Conservation (phyloP, 2,113 vertebrate genomes). For the Phaethornis superciliosus region DNA sequence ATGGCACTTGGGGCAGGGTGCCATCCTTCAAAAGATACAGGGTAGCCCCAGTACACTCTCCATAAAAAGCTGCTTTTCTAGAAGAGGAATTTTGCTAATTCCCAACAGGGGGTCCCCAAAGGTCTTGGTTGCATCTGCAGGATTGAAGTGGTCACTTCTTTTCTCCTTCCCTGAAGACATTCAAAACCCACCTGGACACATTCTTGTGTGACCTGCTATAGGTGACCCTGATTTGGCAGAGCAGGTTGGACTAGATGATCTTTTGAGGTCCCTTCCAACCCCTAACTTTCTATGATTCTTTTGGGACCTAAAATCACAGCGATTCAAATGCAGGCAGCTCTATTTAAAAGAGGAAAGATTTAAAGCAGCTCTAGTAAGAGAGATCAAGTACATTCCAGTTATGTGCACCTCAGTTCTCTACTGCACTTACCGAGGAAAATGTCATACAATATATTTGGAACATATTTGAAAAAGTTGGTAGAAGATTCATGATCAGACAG, state of each 20-base stretch:
- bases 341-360: not conserved
- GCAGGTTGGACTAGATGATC: too few species aligned
- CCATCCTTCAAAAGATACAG: not conserved
- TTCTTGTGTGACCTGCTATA: too few species aligned
- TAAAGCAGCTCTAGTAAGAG: not conserved
- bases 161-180: too few species aligned
- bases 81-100: not conserved
- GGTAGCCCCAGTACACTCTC: rapidly evolving
- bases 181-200: too few species aligned
- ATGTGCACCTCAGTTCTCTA: not conserved
- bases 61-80: not conserved
- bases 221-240: too few species aligned
- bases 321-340: not conserved
- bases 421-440: rapidly evolving
- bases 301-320: not conserved
- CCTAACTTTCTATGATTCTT: not conserved
- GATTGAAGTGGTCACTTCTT: not conserved
- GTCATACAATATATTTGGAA: not conserved
- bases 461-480: not conserved
- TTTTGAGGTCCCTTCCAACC: too few species aligned
- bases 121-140: rapidly evolving
- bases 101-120: not conserved
- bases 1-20: rapidly evolving
- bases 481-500: not conserved
- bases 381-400: not conserved